Evolutionary conservation across 1,140 invertebrate species (phyloP).

Genomic region (Trichoplusia ni): DNA sequence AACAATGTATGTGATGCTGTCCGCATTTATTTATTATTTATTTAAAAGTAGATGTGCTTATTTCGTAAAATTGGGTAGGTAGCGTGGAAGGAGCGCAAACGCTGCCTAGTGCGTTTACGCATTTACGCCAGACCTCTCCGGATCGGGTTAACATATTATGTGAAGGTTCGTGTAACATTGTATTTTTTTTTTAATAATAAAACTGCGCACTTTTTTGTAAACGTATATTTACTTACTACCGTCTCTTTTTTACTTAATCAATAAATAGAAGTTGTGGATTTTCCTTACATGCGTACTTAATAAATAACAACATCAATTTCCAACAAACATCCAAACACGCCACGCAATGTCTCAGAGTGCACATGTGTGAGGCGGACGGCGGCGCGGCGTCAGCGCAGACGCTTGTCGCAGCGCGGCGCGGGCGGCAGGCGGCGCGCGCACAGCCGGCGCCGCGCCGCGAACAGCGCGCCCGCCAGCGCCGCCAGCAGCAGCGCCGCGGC

Average conservation of each 20-base stretch:
- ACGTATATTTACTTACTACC: too few species aligned
- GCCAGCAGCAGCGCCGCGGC: conserved; percentile 59
- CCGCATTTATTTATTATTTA: too few species aligned
- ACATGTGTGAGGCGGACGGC: conserved; percentile 3
- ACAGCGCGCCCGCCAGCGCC: conserved; percentile 49
- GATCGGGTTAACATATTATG: too few species aligned
- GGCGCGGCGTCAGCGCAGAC: conserved; percentile 45
- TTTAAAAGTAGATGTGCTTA: too few species aligned
- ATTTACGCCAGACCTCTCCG: too few species aligned
- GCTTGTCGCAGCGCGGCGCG: conserved; percentile 42
- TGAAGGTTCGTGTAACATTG: too few species aligned
- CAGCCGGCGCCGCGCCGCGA: conserved; percentile 50
- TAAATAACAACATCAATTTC: conserved; percentile 25
- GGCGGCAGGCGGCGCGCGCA: conserved; percentile 33
- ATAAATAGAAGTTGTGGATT: background rate
- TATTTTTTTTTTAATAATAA: too few species aligned
- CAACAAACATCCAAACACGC: background rate
- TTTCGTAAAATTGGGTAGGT: too few species aligned
- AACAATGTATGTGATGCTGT: too few species aligned
- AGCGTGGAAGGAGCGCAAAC: too few species aligned
- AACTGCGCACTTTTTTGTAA: too few species aligned
- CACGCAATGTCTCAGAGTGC: background rate
- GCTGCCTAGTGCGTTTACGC: too few species aligned
- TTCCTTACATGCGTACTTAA: background rate
- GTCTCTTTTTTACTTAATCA: background rate